Base-by-base conservation (phyloP, 1,140 invertebrate species). In the Scaptomyza montana region DNA sequence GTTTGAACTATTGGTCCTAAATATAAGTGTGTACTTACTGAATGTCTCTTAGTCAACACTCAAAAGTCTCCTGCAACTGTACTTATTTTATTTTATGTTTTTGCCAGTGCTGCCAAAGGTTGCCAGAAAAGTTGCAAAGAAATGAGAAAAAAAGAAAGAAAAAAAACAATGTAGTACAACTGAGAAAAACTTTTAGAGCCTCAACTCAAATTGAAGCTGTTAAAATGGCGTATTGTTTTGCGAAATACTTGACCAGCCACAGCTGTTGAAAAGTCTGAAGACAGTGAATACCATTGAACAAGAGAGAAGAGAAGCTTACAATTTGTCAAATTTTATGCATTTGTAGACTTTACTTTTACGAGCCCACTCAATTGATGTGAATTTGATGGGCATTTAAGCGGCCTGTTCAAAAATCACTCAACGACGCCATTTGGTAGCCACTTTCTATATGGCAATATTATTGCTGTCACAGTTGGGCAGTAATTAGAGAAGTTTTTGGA, bases 171-270 rank as follows among this genome's bases (percentile, higher is more conserved):
- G 21, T 50, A 51, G 12, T 19, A 10, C 57, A 51, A 47, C 30
- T 12, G 39, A 33, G 60, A 28, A 47, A 69, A 82, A 85, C 55
- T 84, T 84, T 85, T 76, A 66, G 60, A 80, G 73, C 67, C 60
- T n/a, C 62, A 72, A 80, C 80, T 79, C 72, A 65, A 84, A 84
- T 84, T 85, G 80, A 84, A 85, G 76, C 67, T 79, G 80, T 84
- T 85, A 80, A 64, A 79, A 77, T 84, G 63, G 77, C 76, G 77
- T 85, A 85, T 85, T 84, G 80, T 85, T 84, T 81, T 81, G 78
- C 74, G 76, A 79, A 77, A 84, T 77, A 77, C 77, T 80, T 84
- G 80, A 75, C 80, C 76, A 66, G 63, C 36, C 57, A 55, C 50
- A 25, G 41, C 16, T 33, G 51, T 13, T 12, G 39, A 10, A 1